Conservation (phyloP, 2,797 vertebrate genomes). For the Pempheris klunzingeri region DNA sequence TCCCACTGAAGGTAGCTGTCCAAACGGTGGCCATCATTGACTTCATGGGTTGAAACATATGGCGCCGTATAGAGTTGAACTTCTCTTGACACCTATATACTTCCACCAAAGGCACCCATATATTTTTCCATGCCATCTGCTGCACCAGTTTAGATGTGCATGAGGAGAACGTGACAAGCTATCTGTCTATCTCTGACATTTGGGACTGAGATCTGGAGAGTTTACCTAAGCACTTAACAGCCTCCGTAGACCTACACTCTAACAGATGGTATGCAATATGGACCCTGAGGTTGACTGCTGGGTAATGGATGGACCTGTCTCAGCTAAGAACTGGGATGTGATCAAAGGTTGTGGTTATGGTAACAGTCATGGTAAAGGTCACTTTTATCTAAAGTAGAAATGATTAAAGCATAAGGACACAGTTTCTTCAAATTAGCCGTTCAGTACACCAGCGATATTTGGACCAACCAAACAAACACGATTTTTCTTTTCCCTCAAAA, state of each 20-base stretch:
- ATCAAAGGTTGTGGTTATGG: constrained; percentile 49
- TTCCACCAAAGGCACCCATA: constrained; percentile 49
- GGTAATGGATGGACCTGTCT: constrained; percentile 64
- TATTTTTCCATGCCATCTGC: constrained; percentile 72
- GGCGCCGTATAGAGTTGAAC: constrained; percentile 53
- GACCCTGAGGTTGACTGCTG: constrained; percentile 59
- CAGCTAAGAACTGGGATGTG: constrained; percentile 27
- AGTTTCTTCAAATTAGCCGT: not conserved
- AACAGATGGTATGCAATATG: constrained; percentile 73
- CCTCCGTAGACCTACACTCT: constrained; percentile 29
- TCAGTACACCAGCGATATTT: not conserved
- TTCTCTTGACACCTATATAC: constrained; percentile 64
- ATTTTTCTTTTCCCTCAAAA: not conserved
- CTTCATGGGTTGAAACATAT: constrained; percentile 69
- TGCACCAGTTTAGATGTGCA: constrained; percentile 45
- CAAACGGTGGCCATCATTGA: constrained; percentile 17
- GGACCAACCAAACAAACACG: not conserved
- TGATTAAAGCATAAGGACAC: not conserved
- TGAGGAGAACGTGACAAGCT: constrained; percentile 58
- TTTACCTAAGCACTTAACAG: constrained; percentile 66
- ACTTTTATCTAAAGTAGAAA: constrained; percentile 14
- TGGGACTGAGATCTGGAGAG: constrained; percentile 51
- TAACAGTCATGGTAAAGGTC: constrained; percentile 18
- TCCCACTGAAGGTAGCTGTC: constrained; percentile 49
- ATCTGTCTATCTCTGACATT: constrained; percentile 64